Evolutionary conservation across 2,113 vertebrate species (phyloP).

Genomic region (Vicugna pacos): DNA sequence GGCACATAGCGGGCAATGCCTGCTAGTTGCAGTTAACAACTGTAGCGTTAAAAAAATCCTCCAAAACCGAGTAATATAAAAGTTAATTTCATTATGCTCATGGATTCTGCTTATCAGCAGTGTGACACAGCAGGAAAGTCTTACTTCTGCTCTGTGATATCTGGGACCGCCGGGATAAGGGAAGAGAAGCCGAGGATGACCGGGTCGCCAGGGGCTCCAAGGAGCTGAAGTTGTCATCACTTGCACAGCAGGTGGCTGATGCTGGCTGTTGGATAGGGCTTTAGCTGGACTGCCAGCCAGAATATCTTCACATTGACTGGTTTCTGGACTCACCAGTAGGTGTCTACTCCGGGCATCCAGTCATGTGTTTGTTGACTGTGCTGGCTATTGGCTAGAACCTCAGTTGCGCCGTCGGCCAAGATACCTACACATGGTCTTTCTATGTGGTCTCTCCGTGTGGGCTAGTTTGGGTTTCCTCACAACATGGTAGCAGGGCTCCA

Average conservation of each 20-base stretch:
- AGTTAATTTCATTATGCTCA: not conserved
- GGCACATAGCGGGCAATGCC: not conserved
- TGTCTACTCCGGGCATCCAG: not conserved
- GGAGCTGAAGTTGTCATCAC: not conserved
- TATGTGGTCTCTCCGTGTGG: not conserved
- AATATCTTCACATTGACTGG: not conserved
- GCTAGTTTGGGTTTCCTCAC: not conserved
- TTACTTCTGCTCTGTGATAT: not conserved
- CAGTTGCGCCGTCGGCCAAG: not conserved
- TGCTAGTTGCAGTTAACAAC: not conserved
- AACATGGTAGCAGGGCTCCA: not conserved
- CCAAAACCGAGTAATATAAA: not conserved
- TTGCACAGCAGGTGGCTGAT: not conserved
- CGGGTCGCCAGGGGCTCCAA: not conserved
- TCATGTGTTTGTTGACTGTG: not conserved
- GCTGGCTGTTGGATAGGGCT: not conserved
- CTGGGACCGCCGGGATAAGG: not conserved
- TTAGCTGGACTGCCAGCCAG: not conserved
- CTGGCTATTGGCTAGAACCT: not conserved
- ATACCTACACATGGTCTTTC: not conserved
- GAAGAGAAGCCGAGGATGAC: not conserved
- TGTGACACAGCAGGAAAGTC: not conserved
- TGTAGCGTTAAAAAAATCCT: not conserved
- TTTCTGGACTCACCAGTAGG: not conserved
- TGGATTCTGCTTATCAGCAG: not conserved